Evolutionary conservation across 2,888 invertebrate genomes (phyloP).

Genomic region (Rhopalosiphum nymphaeae): DNA sequence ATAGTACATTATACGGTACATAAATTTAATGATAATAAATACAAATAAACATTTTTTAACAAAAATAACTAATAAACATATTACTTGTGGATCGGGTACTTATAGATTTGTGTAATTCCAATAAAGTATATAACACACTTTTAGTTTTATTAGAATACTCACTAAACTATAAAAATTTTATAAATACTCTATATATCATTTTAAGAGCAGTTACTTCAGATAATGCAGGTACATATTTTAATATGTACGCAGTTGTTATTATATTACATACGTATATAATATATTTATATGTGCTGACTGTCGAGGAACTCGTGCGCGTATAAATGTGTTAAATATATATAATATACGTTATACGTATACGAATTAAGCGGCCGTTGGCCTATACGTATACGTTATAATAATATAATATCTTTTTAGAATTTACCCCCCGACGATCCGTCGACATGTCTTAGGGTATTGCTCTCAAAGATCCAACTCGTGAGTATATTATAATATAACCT

Average conservation of each 20-base stretch:
- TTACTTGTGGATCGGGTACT: background rate
- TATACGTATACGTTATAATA: background rate
- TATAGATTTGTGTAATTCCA: background rate
- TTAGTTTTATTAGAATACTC: background rate
- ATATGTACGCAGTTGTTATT: background rate
- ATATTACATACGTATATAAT: background rate
- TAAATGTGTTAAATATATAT: background rate
- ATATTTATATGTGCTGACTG: background rate
- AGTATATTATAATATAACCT: background rate
- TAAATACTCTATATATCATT: background rate
- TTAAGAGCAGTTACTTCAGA: background rate
- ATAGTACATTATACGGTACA: too few relatives aligned
- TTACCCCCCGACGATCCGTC: background rate
- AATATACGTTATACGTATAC: background rate
- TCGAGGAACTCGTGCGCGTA: background rate
- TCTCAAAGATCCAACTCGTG: background rate
- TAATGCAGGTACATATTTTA: background rate
- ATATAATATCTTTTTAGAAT: conserved; percentile 11
- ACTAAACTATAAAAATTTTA: background rate
- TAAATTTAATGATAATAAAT: too few relatives aligned
- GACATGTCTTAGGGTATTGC: background rate
- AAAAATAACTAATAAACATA: background rate
- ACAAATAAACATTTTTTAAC: too few relatives aligned
- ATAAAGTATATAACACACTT: background rate
- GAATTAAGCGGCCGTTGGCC: conserved; percentile 41